Evolutionary conservation across 2,797 vertebrate genomes (phyloP).

Genomic region (Anolis apletophallus): DNA sequence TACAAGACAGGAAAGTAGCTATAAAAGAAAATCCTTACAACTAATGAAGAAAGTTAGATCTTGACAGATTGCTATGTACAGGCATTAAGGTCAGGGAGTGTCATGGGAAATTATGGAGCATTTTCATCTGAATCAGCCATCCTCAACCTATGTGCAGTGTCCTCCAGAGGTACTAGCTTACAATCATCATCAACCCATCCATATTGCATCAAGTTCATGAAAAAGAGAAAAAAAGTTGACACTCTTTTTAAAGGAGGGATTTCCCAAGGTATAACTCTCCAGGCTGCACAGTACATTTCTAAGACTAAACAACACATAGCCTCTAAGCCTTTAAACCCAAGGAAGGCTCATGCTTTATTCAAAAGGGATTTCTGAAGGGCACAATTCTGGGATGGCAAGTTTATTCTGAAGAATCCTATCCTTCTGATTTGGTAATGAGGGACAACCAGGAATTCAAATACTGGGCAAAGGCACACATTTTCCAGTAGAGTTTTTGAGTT

Average conservation of each 20-base stretch:
- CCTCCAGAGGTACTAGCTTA: no score
- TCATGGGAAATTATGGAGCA: background rate
- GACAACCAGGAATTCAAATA: background rate
- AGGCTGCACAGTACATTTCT: background rate
- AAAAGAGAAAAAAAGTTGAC: no score
- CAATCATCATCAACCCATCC: background rate
- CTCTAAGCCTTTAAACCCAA: background rate
- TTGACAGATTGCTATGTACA: background rate
- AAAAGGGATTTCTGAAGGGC: background rate
- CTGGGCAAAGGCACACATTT: background rate
- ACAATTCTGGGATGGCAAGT: background rate
- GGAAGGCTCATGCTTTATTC: background rate
- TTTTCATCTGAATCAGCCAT: background rate
- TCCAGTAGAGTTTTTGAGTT: background rate
- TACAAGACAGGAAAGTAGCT: no score
- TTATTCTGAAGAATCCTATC: background rate
- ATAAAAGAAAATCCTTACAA: background rate
- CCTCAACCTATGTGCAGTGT: no score
- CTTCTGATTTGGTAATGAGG: background rate
- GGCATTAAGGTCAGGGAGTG: background rate
- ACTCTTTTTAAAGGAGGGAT: no score
- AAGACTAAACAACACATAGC: background rate
- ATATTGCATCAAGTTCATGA: background rate
- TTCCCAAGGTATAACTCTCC: background rate
- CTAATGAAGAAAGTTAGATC: background rate